Evolutionary conservation across 1,140 invertebrate species (phyloP).

Genomic region (Adoxophyes honmai): DNA sequence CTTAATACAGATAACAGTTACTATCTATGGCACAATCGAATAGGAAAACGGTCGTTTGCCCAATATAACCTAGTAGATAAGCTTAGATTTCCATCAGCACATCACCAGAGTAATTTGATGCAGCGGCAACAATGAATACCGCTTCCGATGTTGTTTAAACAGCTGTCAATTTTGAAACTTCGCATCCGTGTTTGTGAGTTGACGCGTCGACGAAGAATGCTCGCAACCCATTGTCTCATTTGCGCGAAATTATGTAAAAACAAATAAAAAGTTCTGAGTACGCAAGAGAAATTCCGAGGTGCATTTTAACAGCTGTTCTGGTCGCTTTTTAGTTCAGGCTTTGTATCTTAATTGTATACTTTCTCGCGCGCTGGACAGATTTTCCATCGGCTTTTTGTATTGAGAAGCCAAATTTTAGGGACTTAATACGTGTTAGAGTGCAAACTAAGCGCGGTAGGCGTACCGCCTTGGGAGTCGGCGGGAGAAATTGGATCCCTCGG

Average conservation of each 20-base stretch:
- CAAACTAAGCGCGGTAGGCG: conserved; percentile 41
- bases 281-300: no score
- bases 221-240: conserved; percentile 5
- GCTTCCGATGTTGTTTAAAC: conserved; percentile 43
- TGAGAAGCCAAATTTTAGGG: conserved; percentile 10
- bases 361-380: no score
- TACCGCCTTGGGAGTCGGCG: conserved; percentile 39
- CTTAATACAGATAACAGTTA: background rate
- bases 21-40: conserved; percentile 40
- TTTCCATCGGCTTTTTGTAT: no score
- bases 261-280: conserved; percentile 3
- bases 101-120: conserved; percentile 39
- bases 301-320: no score
- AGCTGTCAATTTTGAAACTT: conserved; percentile 32
- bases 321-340: no score
- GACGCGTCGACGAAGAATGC: conserved; percentile 2
- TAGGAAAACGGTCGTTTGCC: conserved; percentile 41
- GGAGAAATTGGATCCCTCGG: conserved; percentile 60
- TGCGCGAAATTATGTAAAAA: conserved; percentile 12
- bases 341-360: no score
- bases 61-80: conserved; percentile 27
- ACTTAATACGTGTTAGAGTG: conserved; percentile 39
- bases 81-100: conserved; percentile 50
- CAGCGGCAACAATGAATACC: conserved; percentile 45
- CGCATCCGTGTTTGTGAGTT: conserved; percentile 23